Evolutionary conservation across 92 coral and sea anemone species (phyloP).

Genomic region (Parazoanthus atlanticus): DNA sequence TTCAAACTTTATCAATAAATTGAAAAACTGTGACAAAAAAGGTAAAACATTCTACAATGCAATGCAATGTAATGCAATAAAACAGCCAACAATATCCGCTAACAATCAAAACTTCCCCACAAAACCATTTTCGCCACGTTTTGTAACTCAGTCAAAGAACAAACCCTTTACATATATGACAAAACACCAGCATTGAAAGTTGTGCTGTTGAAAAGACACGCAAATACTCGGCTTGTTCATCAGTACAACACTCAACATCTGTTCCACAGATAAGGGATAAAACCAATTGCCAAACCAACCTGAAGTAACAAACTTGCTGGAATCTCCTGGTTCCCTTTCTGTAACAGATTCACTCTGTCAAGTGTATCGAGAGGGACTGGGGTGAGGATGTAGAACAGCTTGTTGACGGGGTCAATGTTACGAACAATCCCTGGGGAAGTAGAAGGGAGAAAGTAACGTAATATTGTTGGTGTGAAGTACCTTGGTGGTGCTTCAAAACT

Average conservation of each 20-base stretch:
- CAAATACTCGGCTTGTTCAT: not conserved
- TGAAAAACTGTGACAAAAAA: not conserved
- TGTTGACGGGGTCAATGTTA: constrained; percentile 79
- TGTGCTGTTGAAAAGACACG: no score
- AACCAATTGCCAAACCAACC: constrained; percentile 49
- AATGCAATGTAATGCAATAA: no score
- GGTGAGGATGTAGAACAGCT: constrained; percentile 77
- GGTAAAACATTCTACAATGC: no score
- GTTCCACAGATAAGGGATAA: not conserved
- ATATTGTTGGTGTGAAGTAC: not conserved
- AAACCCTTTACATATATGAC: no score
- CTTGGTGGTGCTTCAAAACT: no score
- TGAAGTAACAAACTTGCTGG: constrained; percentile 73
- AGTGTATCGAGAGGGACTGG: constrained; percentile 76
- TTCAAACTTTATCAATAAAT: no score
- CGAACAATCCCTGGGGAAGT: constrained; percentile 76
- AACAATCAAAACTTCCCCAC: not conserved
- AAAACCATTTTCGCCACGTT: no score
- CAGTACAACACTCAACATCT: not conserved
- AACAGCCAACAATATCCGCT: not conserved
- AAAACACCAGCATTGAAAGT: no score
- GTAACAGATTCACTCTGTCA: constrained; percentile 76
- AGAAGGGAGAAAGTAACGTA: not conserved
- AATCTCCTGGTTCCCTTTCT: constrained; percentile 92
- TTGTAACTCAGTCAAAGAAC: no score